Conservation (phyloP, 37 sponge, comb jelly and placozoan species). For the Cladorhizidae sp. region DNA sequence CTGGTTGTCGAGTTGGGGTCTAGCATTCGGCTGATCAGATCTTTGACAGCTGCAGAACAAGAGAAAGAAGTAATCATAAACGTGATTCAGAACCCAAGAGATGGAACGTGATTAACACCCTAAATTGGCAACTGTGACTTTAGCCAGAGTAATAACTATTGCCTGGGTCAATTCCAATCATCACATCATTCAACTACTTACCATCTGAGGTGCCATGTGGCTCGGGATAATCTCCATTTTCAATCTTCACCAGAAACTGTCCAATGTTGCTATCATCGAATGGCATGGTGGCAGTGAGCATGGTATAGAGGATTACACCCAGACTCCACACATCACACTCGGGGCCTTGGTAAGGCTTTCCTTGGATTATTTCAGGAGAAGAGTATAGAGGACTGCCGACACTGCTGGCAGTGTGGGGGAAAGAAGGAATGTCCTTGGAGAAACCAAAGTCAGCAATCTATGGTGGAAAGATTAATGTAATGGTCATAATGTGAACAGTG, state of each 20-base stretch:
- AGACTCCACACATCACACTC: constrained; percentile 89
- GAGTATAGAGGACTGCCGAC: constrained; percentile 87
- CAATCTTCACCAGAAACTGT: constrained; percentile 39
- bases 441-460: constrained; percentile 88
- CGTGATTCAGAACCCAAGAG: not conserved
- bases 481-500: not conserved
- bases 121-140: not conserved
- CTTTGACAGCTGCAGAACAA: constrained; percentile 27
- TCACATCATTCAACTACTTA: constrained; percentile 30
- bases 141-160: not conserved
- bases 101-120: not conserved
- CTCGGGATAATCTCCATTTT: constrained; percentile 50
- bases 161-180: not conserved
- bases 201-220: constrained; percentile 46
- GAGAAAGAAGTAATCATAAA: not conserved
- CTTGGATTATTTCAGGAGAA: constrained; percentile 79
- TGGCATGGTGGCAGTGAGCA: constrained; percentile 91
- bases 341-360: constrained; percentile 77
- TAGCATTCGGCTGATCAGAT: constrained; percentile 60
- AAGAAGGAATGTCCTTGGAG: constrained; percentile 49
- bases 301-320: constrained; percentile 85
- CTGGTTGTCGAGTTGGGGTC: constrained; percentile 53
- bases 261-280: constrained; percentile 76
- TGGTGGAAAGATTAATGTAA: not conserved
- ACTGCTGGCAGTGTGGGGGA: constrained; percentile 47